These are phyloP conservation scores for Pollenia amentaria DNA, from an alignment of 2,888 invertebrate species.

Conservation along the genomic window DNA sequence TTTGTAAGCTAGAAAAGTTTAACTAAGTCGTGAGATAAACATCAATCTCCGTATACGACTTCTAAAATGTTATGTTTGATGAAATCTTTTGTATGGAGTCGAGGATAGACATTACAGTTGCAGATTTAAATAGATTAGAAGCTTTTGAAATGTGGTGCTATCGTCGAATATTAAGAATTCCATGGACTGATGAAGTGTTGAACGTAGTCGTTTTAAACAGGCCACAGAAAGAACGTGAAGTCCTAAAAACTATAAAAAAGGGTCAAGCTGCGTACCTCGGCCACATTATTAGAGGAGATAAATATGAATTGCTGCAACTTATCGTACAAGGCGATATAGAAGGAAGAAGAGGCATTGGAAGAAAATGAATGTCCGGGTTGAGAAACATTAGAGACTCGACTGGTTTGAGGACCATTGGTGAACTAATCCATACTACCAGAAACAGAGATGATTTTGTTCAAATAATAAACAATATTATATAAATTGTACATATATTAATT, in stretches of 20 bases:
- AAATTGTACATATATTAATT: too few relatives aligned
- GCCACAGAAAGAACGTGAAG: background rate
- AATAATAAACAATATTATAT: too few relatives aligned
- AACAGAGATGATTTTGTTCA: too few relatives aligned
- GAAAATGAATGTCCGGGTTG: background rate
- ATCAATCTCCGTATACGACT: background rate
- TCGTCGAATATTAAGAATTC: background rate
- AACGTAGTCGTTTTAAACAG: background rate
- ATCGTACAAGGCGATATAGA: background rate
- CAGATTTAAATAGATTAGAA: background rate
- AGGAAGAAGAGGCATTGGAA: constrained; percentile 12
- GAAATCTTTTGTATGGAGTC: background rate
- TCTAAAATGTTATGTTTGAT: background rate
- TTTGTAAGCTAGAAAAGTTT: background rate
- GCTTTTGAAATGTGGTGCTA: background rate
- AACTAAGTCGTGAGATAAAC: background rate
- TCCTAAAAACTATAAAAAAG: background rate
- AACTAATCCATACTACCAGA: background rate
- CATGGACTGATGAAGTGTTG: background rate
- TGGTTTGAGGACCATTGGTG: background rate
- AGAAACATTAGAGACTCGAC: background rate
- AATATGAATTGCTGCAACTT: background rate
- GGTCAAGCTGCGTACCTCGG: background rate
- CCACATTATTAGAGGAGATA: constrained; percentile 6
- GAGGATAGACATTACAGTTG: background rate